Conservation (phyloP, 2,113 vertebrate genomes). For the Prolemur simus region DNA sequence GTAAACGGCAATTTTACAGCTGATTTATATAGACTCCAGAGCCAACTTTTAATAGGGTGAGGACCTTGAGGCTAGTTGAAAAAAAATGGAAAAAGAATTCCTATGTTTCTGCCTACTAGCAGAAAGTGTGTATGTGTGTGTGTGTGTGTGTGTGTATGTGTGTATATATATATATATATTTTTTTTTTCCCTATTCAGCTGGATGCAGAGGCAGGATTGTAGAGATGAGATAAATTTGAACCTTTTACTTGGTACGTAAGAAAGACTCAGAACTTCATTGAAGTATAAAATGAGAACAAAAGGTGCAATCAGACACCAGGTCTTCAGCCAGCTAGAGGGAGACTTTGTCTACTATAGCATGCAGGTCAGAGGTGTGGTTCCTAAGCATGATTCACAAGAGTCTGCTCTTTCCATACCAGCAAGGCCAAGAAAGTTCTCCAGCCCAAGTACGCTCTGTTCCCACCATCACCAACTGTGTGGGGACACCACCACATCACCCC, state of each 20-base stretch:
- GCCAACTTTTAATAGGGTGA: neutral
- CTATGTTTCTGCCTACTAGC: neutral
- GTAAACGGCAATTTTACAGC: neutral
- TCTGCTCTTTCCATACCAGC: neutral
- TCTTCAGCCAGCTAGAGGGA: neutral
- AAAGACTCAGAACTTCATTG: neutral
- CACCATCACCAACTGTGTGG: neutral
- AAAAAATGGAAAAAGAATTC: neutral
- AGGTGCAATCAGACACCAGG: neutral
- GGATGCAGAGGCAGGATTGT: neutral
- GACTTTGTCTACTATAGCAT: accelerated
- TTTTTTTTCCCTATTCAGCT: neutral
- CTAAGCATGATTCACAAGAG: accelerated
- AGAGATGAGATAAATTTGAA: neutral
- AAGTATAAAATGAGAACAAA: neutral
- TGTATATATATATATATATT: neutral
- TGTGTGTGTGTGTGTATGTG: neutral
- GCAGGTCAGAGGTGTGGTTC: neutral
- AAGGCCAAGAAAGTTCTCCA: neutral
- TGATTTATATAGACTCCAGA: neutral
- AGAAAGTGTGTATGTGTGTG: neutral
- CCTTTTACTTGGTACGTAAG: neutral
- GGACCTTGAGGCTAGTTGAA: neutral
- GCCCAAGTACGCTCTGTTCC: neutral
- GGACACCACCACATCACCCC: neutral